phyloP scores from a whole-genome alignment of 2,113 vertebrate genomes.

The Cochlearius cochlearius region DNA sequence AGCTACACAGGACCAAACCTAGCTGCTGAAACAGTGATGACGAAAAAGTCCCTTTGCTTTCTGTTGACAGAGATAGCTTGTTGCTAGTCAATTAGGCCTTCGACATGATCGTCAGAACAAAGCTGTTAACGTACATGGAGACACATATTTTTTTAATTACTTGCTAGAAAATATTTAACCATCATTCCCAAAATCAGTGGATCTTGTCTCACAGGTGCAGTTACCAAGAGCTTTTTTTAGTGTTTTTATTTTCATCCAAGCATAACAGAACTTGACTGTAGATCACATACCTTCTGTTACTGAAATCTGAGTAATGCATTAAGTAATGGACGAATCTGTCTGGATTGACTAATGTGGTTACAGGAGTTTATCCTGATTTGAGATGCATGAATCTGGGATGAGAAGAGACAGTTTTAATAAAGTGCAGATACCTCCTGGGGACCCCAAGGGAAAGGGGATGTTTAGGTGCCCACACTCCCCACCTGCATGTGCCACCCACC shows the following conservation, averaged over 20 bases:
- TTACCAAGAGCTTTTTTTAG: constrained; percentile 42
- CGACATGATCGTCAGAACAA: constrained; percentile 19
- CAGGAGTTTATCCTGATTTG: constrained; percentile 42
- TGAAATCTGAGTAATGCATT: constrained; percentile 72
- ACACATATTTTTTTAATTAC: constrained; percentile 29
- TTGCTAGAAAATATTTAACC: constrained; percentile 44
- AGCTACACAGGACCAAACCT: constrained; percentile 32
- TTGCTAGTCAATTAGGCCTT: constrained; percentile 55
- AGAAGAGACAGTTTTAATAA: constrained; percentile 18
- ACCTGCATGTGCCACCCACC: background rate
- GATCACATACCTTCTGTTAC: constrained; percentile 64
- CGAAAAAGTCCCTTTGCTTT: constrained; percentile 42
- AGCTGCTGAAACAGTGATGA: constrained; percentile 29
- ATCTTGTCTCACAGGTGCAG: constrained; percentile 71
- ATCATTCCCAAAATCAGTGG: constrained; percentile 45
- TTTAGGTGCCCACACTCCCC: background rate
- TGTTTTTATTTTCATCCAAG: constrained; percentile 72
- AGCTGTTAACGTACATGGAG: constrained; percentile 4
- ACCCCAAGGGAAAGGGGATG: background rate
- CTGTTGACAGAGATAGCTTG: constrained; percentile 51
- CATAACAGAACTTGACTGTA: constrained; percentile 69
- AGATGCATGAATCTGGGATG: constrained; percentile 21
- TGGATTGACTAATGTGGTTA: constrained; percentile 54
- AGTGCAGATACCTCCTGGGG: background rate
- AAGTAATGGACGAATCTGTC: constrained; percentile 66